phyloP scores from a whole-genome alignment of 2,888 invertebrate genomes.

The Drosophila monieri region DNA sequence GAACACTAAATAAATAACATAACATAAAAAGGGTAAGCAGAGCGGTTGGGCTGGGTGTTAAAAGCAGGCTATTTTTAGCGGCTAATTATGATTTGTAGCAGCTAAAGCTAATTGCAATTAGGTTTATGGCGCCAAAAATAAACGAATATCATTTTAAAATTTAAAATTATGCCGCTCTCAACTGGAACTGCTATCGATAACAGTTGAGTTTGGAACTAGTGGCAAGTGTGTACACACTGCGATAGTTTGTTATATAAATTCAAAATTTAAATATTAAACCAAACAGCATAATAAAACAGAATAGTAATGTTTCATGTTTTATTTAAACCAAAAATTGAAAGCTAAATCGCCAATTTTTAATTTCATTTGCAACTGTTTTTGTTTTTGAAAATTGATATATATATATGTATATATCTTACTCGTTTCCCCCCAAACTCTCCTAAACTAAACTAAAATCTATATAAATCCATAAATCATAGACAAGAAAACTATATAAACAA shows the following conservation, averaged over 20 bases:
- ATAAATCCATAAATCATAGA: too few species aligned
- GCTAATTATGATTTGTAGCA: slow-evolving; percentile 70
- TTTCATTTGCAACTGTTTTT: too few species aligned
- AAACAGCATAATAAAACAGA: not conserved
- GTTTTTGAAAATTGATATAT: too few species aligned
- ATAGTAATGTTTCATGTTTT: not conserved
- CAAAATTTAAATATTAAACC: not conserved
- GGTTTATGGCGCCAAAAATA: slow-evolving; percentile 34
- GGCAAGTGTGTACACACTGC: not conserved
- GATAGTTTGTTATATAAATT: not conserved
- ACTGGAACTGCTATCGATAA: not conserved
- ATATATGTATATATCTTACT: too few species aligned
- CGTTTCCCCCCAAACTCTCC: too few species aligned
- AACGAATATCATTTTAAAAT: not conserved
- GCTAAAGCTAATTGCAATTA: slow-evolving; percentile 67
- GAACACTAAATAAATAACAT: slow-evolving; percentile 4
- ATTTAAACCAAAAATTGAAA: too few species aligned
- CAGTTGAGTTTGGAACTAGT: not conserved
- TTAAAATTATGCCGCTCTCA: not conserved
- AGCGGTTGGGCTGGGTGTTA: slow-evolving; percentile 1
- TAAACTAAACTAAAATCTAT: too few species aligned
- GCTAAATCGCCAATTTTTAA: too few species aligned
- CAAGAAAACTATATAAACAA: too few species aligned
- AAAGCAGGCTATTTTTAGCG: slow-evolving; percentile 22
- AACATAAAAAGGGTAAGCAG: slow-evolving; percentile 1